Evolutionary conservation across 2,888 invertebrate species (phyloP).

Genomic region (Trichopria drosophilae): DNA sequence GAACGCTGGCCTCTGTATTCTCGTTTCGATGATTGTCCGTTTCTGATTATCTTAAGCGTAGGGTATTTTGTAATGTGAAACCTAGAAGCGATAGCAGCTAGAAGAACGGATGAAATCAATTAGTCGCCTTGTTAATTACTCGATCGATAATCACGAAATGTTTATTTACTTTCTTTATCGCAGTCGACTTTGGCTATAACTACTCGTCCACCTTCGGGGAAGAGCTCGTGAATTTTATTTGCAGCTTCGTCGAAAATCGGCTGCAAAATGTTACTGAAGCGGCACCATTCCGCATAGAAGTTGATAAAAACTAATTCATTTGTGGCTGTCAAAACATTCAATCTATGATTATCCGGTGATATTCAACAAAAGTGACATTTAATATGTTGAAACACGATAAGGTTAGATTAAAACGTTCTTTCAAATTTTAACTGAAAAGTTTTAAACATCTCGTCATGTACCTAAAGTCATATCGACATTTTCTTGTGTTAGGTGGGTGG

Average conservation of each 20-base stretch:
- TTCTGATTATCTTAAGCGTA: constrained; percentile 91
- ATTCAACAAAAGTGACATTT: too few relatives aligned
- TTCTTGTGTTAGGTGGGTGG: constrained; percentile 76
- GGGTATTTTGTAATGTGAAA: constrained; percentile 99
- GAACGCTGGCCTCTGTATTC: constrained; percentile 91
- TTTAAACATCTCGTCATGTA: constrained; percentile 62
- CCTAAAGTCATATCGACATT: constrained; percentile 85
- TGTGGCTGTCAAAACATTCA: constrained; percentile 78
- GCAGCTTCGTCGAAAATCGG: constrained; percentile 97
- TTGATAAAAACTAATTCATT: constrained; percentile 98
- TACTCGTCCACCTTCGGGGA: constrained; percentile 80
- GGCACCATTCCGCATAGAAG: constrained; percentile 99
- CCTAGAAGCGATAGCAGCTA: constrained; percentile 77
- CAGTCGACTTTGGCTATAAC: constrained; percentile 97
- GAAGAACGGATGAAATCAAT: constrained; percentile 32
- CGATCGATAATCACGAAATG: neutral
- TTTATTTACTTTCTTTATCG: constrained; percentile 79
- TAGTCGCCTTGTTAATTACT: neutral
- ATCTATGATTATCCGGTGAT: too few relatives aligned
- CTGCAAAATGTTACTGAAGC: constrained; percentile 94
- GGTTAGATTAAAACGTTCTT: neutral
- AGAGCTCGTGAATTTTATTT: constrained; percentile 77
- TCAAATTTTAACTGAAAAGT: constrained; percentile 1
- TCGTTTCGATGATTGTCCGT: constrained; percentile 85
- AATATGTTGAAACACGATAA: constrained; percentile 14